A percentile compares a stretch with the other conserved stretches of the same genome.
Evolutionary conservation across 2,113 vertebrate genomes (phyloP).

Genomic region (Corynorhinus townsendii): DNA sequence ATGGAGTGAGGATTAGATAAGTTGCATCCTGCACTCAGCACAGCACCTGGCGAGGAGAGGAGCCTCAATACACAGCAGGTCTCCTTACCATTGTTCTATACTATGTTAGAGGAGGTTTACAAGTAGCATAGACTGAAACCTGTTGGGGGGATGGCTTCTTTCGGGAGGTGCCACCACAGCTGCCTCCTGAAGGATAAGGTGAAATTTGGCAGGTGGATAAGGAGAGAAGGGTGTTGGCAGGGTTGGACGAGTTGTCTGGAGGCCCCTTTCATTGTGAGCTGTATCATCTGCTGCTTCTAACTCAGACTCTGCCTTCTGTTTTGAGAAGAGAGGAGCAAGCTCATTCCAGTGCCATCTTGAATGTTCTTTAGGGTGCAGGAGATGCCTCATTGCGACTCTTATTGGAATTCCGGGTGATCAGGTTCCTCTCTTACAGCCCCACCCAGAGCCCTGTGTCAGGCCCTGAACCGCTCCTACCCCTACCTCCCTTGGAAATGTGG

Average conservation of each 20-base stretch:
- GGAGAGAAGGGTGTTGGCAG: background rate
- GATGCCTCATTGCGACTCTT: background rate
- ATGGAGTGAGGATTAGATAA: background rate
- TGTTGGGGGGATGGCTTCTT: background rate
- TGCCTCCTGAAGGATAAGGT: background rate
- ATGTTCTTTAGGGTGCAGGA: background rate
- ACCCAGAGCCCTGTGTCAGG: background rate
- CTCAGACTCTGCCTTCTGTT: background rate
- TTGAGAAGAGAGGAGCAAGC: background rate
- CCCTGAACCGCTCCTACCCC: background rate
- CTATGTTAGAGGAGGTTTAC: background rate
- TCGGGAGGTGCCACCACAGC: background rate
- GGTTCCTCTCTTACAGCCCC: background rate
- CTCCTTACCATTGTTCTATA: background rate
- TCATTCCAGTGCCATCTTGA: background rate
- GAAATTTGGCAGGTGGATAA: background rate
- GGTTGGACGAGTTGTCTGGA: background rate
- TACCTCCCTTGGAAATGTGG: conserved; percentile 30
- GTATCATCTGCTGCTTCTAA: background rate
- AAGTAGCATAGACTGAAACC: background rate
- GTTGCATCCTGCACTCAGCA: no score
- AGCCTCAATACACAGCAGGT: background rate
- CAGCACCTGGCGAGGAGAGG: background rate
- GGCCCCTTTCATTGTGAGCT: background rate
- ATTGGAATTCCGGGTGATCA: background rate